phyloP scores from a whole-genome alignment of 2,113 vertebrate species.

The Alligator sinensis region DNA sequence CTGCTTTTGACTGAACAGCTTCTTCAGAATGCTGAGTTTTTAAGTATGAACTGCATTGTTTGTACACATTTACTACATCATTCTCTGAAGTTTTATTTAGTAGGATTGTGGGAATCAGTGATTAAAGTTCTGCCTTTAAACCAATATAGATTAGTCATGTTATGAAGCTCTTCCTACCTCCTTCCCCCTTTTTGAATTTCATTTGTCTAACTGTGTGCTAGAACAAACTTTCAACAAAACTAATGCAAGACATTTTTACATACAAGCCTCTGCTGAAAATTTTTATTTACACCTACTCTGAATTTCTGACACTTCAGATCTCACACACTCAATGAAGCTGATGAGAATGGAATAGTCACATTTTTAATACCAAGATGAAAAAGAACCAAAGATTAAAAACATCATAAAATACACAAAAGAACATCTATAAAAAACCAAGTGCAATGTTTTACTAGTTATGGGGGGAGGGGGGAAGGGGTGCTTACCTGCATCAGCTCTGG shows the following conservation, averaged over 20 bases:
- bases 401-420: neutral
- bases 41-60: no score
- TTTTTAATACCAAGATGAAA: neutral
- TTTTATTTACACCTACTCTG: no score
- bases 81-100: neutral
- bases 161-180: neutral
- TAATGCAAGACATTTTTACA: neutral
- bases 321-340: neutral
- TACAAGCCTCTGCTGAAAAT: neutral
- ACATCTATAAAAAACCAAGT: neutral
- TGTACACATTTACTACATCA: no score
- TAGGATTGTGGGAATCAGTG: neutral
- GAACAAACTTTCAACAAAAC: neutral
- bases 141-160: neutral
- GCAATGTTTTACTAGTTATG: neutral
- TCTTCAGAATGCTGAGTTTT: no score
- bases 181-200: neutral
- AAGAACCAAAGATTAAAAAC: neutral
- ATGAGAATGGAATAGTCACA: neutral
- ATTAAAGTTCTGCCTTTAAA: neutral
- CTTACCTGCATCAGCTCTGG: slow-evolving; percentile 97
- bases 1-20: no score
- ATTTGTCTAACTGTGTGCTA: neutral
- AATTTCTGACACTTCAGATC: neutral
- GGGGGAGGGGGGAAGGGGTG: neutral